Base-by-base conservation (phyloP, 2,888 invertebrate genomes). In the Bimastos eiseni region DNA sequence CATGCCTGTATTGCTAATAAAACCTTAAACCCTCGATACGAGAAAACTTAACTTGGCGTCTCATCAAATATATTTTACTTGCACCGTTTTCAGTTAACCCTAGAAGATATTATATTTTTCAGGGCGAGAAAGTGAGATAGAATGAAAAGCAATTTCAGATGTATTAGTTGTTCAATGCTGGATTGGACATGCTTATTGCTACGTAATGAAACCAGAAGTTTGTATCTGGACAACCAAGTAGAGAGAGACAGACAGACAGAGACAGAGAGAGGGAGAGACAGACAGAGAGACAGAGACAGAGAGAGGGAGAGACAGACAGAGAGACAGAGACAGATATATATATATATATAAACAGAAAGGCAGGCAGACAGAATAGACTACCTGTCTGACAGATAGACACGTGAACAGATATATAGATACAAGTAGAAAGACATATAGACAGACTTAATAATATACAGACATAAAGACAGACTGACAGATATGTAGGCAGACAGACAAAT, bases 201-300 rank as follows among this genome's bases (percentile, higher is more conserved):
- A 13, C n/a, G 17, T n/a, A 70, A 55, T 3, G 70, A 70, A 70
- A 70, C n/a, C 30, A 70, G 30, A 24, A 21, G 49, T 1, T 49
- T 49, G 49, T 70, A n/a, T 70, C n/a, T 11, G 17, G 24, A 5
- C 11, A 84, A 6, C 33, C 5, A 84, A 15, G 1, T 8, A 84
- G 1, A n/a, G 33, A 84, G 33, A 84, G 84, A 84, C 84, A 83
- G 83, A 83, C 83, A 83, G 83, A 83, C 83, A 84, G 84, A 84
- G 19, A 84, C 6, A 84, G 17, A 84, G 33, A 83, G 5, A 83
- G 83, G n/a, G 13, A 83, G 83, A 83, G 8, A 15, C 8, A 5
- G 6, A 15, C 4, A 15, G 15, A 15, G 15, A 5, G 83, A 15
- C 30, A 83, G 83, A 83, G 6, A 83, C n/a, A 83, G 11, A 83